Percentiles rank a stretch among this genome's conserved stretches.
phyloP scores from a whole-genome alignment of 2,888 invertebrate species.

The Andricus curvator region DNA sequence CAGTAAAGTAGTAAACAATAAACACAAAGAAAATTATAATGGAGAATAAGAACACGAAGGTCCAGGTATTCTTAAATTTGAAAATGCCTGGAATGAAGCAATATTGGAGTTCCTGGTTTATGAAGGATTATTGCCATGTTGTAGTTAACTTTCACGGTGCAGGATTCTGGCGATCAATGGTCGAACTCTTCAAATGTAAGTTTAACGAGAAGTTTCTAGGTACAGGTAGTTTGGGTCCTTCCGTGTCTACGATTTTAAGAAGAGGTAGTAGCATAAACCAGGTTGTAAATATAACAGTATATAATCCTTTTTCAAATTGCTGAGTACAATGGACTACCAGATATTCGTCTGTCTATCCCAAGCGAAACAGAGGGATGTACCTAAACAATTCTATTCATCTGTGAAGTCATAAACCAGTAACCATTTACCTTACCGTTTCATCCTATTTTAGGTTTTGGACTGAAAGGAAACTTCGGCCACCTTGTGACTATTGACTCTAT shows the following conservation, averaged over 20 bases:
- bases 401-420: conserved; percentile 22
- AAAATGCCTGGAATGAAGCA: conserved; percentile 3
- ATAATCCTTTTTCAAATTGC: conserved; percentile 20
- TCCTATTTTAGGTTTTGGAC: neutral
- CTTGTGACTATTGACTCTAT: neutral
- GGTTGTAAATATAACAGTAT: conserved; percentile 14
- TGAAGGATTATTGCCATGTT: conserved; percentile 45
- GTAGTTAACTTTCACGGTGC: conserved; percentile 46
- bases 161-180: conserved; percentile 41
- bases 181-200: neutral
- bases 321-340: conserved; percentile 1
- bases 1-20: conserved; percentile 35
- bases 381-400: conserved; percentile 10
- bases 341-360: conserved; percentile 8
- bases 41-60: too few species aligned
- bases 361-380: neutral
- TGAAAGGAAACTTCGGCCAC: too few species aligned
- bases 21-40: conserved; percentile 1
- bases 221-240: too few species aligned
- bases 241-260: neutral
- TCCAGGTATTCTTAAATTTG: neutral
- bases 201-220: neutral
- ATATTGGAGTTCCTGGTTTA: conserved; percentile 41
- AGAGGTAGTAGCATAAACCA: conserved; percentile 8
- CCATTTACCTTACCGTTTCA: neutral